phyloP scores from a whole-genome alignment of 2,888 invertebrate species.

The Tortricodes alternella region DNA sequence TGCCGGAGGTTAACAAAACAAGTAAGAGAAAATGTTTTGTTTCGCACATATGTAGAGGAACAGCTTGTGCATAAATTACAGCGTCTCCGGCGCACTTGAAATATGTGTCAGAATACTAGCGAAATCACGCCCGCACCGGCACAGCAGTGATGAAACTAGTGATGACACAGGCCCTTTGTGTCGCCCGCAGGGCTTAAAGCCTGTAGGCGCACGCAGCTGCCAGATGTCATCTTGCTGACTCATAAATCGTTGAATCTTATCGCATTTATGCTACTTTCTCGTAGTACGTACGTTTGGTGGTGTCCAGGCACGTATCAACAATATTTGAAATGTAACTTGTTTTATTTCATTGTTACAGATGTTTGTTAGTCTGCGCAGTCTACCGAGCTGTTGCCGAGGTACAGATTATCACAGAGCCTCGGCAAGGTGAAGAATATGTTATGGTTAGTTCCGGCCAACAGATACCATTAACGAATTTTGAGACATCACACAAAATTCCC shows the following conservation, averaged over 20 bases:
- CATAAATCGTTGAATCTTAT: conserved; percentile 60
- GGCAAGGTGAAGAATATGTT: conserved; percentile 86
- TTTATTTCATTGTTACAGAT: conserved; percentile 73
- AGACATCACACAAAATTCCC: conserved; percentile 88
- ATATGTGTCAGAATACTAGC: conserved; percentile 29
- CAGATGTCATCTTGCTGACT: conserved; percentile 70
- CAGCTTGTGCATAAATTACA: conserved; percentile 41
- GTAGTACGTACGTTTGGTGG: conserved; percentile 39
- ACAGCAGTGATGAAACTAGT: conserved; percentile 61
- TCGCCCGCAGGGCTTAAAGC: conserved; percentile 29
- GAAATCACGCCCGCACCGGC: conserved; percentile 36
- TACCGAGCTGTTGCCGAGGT: conserved; percentile 76
- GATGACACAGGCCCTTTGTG: conserved; percentile 67
- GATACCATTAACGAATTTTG: conserved; percentile 80
- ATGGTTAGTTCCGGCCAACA: conserved; percentile 82
- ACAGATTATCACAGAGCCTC: conserved; percentile 84
- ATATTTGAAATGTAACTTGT: conserved; percentile 32
- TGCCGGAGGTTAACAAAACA: conserved; percentile 49
- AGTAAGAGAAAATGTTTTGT: conserved; percentile 41
- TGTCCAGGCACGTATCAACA: no score
- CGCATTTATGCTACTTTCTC: conserved; percentile 49
- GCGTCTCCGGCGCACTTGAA: conserved; percentile 33
- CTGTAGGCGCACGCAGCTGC: conserved; percentile 59
- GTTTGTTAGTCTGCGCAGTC: conserved; percentile 73
- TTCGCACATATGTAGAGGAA: conserved; percentile 27